phyloP scores from a whole-genome alignment of 2,888 invertebrate species.

The Phlogophora meticulosa region DNA sequence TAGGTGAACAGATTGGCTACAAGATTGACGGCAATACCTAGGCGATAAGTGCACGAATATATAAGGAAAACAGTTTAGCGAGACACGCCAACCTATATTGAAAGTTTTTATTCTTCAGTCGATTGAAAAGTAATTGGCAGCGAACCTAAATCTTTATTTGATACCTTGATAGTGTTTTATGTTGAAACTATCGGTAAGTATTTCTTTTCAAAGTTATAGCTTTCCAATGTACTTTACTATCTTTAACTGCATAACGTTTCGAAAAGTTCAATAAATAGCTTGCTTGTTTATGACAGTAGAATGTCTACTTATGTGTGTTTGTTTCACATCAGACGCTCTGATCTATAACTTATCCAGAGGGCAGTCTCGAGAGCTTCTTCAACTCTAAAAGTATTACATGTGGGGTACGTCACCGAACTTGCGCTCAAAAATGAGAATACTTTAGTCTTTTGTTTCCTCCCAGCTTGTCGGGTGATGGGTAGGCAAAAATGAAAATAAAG shows the following conservation, averaged over 20 bases:
- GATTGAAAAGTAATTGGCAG: conserved; percentile 80
- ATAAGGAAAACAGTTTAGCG: conserved; percentile 80
- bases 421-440: too few relatives aligned
- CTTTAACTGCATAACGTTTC: background rate
- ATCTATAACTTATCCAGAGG: too few relatives aligned
- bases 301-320: background rate
- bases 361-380: too few relatives aligned
- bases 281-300: background rate
- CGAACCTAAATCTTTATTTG: conserved; percentile 38
- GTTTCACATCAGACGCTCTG: too few relatives aligned
- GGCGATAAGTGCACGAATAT: conserved; percentile 78
- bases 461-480: too few relatives aligned
- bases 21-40: conserved; percentile 77
- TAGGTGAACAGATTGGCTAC: conserved; percentile 70
- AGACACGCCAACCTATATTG: conserved; percentile 83
- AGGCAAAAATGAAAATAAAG: too few relatives aligned
- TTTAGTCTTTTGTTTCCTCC: too few relatives aligned
- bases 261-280: conserved; percentile 8
- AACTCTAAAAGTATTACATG: too few relatives aligned
- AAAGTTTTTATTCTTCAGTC: conserved; percentile 70
- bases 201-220: conserved; percentile 13
- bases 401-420: too few relatives aligned
- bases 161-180: conserved; percentile 31
- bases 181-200: conserved; percentile 11
- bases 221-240: conserved; percentile 19